Base-by-base conservation (phyloP, 2,113 vertebrate genomes). In the Seriola aureovittata region DNA sequence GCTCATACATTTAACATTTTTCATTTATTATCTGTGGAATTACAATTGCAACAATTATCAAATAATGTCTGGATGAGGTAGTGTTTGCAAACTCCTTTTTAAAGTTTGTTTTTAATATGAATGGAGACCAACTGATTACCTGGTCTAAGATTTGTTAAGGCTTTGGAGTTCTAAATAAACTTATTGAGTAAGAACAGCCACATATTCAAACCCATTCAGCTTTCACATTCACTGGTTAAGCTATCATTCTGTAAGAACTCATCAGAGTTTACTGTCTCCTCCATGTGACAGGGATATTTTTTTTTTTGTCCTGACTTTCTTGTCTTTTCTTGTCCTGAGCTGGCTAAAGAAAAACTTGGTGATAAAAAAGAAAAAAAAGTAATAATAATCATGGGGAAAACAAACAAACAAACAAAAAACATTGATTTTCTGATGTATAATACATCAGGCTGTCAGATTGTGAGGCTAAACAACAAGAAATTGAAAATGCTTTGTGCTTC, bases 41-140 rank as follows among this genome's bases (percentile, higher is more conserved):
- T 4, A 38, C 2, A n/a, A 4, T 21, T 38, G 2, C 65, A 55
- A 60, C 34, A 62, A 55, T 11, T 67, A 7, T 67, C 17, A 38
- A 46, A 62, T 44, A 36, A 50, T 29, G 8, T 38, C 8, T 29
- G 65, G 17, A 60, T 62, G 2, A 67, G 71, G 32, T 10, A 23
- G 44, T 19, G 14, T 66, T 55, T 54, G 36, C n/a, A 8, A 29
- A 46, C 13, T 9, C 19, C 8, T 77, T 60, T 60, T 64, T 12
- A 36, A 84, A 63, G 60, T 60, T 79, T 64, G 46, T 64, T 74
- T 75, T 69, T 69, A 52, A 59, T n/a, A 72, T 55, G n/a, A 55
- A 38, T 3, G 42, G 19, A 36, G 32, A 75, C 76, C 29, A 63
- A 5, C 38, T 64, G 40, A 29, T 32, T 44, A 40, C 17, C 34